Evolutionary conservation across 2,797 vertebrate species (phyloP).

Genomic region (Bovichtus variegatus): DNA sequence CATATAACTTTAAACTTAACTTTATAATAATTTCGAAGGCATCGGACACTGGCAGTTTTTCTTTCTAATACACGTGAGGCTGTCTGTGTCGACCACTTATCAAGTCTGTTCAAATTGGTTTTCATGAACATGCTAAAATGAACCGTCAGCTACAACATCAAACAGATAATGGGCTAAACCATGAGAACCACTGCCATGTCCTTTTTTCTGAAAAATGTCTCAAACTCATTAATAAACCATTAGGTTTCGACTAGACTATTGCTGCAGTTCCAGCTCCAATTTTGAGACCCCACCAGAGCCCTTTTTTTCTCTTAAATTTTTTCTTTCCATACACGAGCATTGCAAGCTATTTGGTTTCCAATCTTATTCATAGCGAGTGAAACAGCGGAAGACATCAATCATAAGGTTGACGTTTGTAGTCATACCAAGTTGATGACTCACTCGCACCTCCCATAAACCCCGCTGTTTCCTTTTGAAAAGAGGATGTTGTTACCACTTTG

Average conservation of each 20-base stretch:
- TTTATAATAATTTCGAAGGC: too few species aligned
- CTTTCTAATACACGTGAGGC: background rate
- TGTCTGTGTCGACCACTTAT: background rate
- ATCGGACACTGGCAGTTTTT: background rate
- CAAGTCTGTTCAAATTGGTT: background rate
- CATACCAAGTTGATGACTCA: conserved; percentile 34
- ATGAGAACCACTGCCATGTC: background rate
- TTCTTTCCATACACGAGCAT: background rate
- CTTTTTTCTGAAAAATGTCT: background rate
- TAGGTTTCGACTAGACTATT: background rate
- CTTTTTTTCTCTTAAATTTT: too few species aligned
- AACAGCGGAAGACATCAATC: conserved; percentile 43
- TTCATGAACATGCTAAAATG: background rate
- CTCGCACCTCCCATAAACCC: conserved; percentile 16
- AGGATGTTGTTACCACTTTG: background rate
- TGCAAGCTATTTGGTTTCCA: conserved; percentile 2
- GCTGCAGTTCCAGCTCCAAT: background rate
- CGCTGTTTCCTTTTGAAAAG: conserved; percentile 19
- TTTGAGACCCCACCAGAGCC: background rate
- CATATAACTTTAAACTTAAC: background rate
- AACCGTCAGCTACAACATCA: background rate
- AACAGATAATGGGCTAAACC: background rate
- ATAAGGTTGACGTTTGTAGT: conserved; percentile 25
- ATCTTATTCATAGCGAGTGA: background rate
- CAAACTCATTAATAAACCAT: background rate